Evolutionary conservation across 2,888 invertebrate species (phyloP), one percentile per base, ranked within the genome.

Genomic region (Drosophila eohydei): DNA sequence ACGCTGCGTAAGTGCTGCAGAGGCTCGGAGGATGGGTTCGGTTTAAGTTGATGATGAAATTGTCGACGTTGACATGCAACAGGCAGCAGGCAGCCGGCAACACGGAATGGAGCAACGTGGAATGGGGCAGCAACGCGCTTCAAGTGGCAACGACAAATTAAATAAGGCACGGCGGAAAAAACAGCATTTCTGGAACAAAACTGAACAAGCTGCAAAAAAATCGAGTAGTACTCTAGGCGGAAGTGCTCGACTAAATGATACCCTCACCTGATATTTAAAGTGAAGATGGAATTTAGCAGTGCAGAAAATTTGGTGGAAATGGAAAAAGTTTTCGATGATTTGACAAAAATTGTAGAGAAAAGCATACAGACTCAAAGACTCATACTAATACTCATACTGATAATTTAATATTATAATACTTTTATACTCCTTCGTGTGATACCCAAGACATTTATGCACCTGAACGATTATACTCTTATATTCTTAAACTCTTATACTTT

Each of bases 51-150:
- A 68, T 86, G 88, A 88, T 86, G 88, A 88, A 86, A 88, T 88
- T 88, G 87, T 86, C 79, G 84, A 72, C 80, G 81, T 79, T 86
- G 86, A 88, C 86, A 86, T 88, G 88, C 88, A 85, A 85, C 88
- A 85, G 82, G 81, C 77, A 63, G 38, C 54, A 32, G 46, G 63
- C 58, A 55, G 57, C 48, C n/a, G 51, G 57, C 69, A 54, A 38
- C 58, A 30, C 38, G 30, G 54, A 54, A 40, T 38, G 36, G 36
- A 34, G 32, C 38, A 8, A n/a, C 38, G 40, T 48, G 52, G 36
- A 21, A 36, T 36, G 64, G 43, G 55, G 55, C 66, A 71, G 64
- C 58, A 67, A 62, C 56, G 64, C 63, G 69, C 70, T 61, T 64
- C 68, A 80, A 80, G 75, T 70, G 78, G 57, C 57, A 81, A 71